Percentiles rank a stretch among this genome's conserved stretches.
Evolutionary conservation across 2,888 invertebrate species (phyloP).

Genomic region (Sminthurides aquaticus): DNA sequence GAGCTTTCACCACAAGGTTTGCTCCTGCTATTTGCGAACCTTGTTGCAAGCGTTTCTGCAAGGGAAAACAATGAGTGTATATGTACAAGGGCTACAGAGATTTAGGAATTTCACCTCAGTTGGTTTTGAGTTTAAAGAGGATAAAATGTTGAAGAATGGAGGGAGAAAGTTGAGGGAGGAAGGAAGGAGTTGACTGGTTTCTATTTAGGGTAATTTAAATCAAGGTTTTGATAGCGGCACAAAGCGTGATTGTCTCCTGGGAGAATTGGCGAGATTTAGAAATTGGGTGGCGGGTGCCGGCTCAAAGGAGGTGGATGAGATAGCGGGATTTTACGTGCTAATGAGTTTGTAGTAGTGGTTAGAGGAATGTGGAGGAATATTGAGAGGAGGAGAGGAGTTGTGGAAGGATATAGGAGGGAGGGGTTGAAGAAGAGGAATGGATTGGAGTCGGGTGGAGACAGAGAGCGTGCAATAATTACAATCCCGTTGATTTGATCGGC

Average conservation of each 20-base stretch:
- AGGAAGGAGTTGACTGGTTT: not conserved
- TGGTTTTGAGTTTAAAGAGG: too few relatives aligned
- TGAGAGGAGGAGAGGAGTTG: not conserved
- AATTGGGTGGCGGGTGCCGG: not conserved
- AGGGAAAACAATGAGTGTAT: too few relatives aligned
- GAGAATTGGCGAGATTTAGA: not conserved
- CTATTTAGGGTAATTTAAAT: not conserved
- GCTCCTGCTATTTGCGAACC: too few relatives aligned
- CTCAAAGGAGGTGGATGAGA: not conserved
- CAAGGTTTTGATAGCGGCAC: not conserved
- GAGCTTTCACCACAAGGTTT: too few relatives aligned
- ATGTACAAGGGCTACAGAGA: too few relatives aligned
- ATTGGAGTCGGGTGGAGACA: conserved; percentile 11
- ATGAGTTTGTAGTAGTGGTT: not conserved
- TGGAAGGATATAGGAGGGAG: not conserved
- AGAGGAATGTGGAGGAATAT: not conserved
- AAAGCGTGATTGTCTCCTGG: not conserved
- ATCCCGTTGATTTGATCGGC: conserved; percentile 31
- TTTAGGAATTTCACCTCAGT: too few relatives aligned
- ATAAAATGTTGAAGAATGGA: too few relatives aligned
- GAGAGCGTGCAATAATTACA: conserved; percentile 28
- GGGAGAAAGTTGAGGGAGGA: not conserved
- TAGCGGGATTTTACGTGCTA: not conserved
- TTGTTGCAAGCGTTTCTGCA: too few relatives aligned
- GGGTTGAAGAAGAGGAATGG: not conserved